These are phyloP conservation scores for Aselliscus stoliczkanus DNA, from an alignment of 2,797 vertebrate species.

Conservation along the genomic window DNA sequence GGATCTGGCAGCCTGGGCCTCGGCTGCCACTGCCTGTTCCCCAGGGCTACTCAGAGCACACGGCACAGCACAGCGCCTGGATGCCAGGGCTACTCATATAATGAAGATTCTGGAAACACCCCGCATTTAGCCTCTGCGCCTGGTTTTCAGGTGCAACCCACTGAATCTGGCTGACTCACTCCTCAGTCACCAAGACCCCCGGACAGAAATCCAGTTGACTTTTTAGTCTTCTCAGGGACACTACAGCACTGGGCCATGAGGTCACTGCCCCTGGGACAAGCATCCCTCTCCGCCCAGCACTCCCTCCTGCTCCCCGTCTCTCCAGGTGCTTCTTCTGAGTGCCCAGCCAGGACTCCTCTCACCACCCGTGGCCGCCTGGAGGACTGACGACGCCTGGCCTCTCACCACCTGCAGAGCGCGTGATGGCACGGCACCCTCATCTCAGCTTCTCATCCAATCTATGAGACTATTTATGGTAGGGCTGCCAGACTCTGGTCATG, in stretches of 20 bases:
- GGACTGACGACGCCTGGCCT: background rate
- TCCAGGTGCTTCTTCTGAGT: too few species aligned
- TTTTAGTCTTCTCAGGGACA: background rate
- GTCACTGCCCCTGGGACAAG: background rate
- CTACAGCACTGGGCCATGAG: rapidly evolving
- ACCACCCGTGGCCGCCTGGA: background rate
- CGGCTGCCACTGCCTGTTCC: too few species aligned
- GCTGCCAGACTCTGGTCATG: too few species aligned
- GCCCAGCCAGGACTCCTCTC: background rate
- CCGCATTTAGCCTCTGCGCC: background rate
- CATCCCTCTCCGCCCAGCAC: background rate
- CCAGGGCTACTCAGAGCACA: background rate
- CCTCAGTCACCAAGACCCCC: background rate
- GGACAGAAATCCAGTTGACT: background rate
- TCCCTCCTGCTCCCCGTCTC: background rate
- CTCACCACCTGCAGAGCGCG: rapidly evolving
- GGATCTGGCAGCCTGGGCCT: too few species aligned
- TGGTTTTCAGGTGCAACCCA: background rate
- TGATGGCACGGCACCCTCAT: background rate
- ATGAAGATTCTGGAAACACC: background rate
- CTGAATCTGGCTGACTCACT: background rate
- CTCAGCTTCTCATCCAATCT: rapidly evolving
- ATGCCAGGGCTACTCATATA: rapidly evolving
- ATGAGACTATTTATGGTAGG: rapidly evolving
- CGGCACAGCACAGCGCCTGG: background rate